These are phyloP conservation scores for Agraylea sexmaculata DNA, from an alignment of 1,140 invertebrate species.

Conservation along the genomic window DNA sequence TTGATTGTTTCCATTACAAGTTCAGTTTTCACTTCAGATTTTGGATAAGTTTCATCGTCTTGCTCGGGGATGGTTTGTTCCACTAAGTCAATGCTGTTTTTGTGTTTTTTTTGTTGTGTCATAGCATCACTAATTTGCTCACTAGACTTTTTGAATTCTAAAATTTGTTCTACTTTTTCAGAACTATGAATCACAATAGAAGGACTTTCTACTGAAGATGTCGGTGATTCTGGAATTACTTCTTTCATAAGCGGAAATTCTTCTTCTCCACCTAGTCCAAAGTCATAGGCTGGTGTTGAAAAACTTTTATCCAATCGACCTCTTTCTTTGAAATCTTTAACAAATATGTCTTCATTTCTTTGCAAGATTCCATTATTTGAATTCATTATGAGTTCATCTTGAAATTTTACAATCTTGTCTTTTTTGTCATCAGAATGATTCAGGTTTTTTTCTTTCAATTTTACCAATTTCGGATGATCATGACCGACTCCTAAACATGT, in stretches of 20 bases:
- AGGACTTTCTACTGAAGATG: conserved; percentile 25
- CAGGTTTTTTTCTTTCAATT: conserved; percentile 11
- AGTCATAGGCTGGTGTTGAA: conserved; percentile 64
- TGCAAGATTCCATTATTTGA: conserved; percentile 13
- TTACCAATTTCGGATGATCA: conserved; percentile 17
- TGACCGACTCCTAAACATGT: conserved; percentile 47
- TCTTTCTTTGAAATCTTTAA: conserved; percentile 25
- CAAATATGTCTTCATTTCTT: conserved; percentile 6
- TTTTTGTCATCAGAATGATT: conserved; percentile 11
- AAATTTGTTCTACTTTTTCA: conserved; percentile 29
- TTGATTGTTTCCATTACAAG: conserved; percentile 29
- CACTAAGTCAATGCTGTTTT: conserved; percentile 3
- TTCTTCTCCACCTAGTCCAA: conserved; percentile 33
- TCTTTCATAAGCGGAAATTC: conserved; percentile 24
- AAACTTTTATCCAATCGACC: conserved; percentile 61
- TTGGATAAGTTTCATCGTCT: conserved; percentile 1
- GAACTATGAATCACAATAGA: conserved; percentile 22
- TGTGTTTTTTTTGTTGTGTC: conserved; percentile 22
- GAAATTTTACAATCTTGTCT: conserved; percentile 19
- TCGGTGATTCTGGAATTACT: conserved; percentile 31
- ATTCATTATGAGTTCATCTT: conserved; percentile 20
- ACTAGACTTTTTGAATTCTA: conserved; percentile 33
- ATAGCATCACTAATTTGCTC: conserved; percentile 31
- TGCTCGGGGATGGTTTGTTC: not conserved
- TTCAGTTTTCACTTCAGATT: conserved; percentile 6